These are phyloP conservation scores for Athalia circularis DNA, from an alignment of 2,888 invertebrate genomes.

Conservation along the genomic window DNA sequence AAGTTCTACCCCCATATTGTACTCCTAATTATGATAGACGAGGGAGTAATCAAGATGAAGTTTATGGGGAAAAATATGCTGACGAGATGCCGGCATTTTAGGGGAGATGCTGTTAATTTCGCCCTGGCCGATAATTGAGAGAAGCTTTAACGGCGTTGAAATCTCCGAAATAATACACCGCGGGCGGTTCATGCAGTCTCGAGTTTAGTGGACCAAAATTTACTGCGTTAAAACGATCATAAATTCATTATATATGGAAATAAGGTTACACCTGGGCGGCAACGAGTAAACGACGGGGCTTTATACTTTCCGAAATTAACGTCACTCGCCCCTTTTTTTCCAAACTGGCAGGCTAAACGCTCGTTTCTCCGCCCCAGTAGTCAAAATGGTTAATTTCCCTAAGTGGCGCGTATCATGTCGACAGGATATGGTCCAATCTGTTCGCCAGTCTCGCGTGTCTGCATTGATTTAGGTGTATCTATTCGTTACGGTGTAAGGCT, in stretches of 20 bases:
- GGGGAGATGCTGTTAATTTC: slow-evolving; percentile 23
- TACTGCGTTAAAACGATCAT: neutral
- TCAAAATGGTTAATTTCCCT: slow-evolving; percentile 45
- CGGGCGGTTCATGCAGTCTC: neutral
- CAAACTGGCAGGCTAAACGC: neutral
- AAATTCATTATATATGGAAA: neutral
- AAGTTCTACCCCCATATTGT: no score
- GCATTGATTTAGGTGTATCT: slow-evolving; percentile 39
- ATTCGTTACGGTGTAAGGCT: slow-evolving; percentile 1
- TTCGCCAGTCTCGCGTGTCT: slow-evolving; percentile 43
- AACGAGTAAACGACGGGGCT: neutral
- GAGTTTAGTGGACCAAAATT: neutral
- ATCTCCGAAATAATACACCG: slow-evolving; percentile 21
- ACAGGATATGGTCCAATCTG: slow-evolving; percentile 48
- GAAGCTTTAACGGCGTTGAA: slow-evolving; percentile 30
- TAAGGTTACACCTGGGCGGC: neutral
- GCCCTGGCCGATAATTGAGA: slow-evolving; percentile 10
- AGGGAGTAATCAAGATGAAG: no score
- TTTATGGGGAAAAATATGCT: no score
- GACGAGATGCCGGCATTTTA: no score
- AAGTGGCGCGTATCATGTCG: slow-evolving; percentile 41
- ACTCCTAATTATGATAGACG: no score
- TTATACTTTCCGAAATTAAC: slow-evolving; percentile 11
- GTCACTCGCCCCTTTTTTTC: slow-evolving; percentile 8
- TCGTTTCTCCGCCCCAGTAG: neutral